These are phyloP conservation scores for Sthenelais limicola DNA, from an alignment of 2,888 invertebrate genomes.

Conservation along the genomic window DNA sequence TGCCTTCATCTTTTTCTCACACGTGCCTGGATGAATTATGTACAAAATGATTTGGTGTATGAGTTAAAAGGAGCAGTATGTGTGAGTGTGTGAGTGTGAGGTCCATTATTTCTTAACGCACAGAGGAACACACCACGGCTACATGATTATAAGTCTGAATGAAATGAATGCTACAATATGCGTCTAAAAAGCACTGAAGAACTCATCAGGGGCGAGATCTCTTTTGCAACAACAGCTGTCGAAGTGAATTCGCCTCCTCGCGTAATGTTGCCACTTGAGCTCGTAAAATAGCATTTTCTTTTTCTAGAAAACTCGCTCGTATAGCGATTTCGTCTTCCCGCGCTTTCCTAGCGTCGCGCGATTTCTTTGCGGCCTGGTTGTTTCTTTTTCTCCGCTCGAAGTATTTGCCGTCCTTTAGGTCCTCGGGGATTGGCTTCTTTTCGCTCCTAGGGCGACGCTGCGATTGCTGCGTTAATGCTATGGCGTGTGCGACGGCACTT, in stretches of 20 bases:
- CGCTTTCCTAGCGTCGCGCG: conserved; percentile 87
- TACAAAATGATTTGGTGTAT: too few relatives aligned
- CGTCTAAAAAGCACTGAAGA: not conserved
- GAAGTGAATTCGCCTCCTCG: conserved; percentile 83
- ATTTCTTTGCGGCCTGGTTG: conserved; percentile 93
- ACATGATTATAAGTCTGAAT: too few relatives aligned
- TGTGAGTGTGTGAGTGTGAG: too few relatives aligned
- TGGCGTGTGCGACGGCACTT: conserved; percentile 58
- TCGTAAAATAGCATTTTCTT: conserved; percentile 88
- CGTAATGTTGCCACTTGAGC: conserved; percentile 86
- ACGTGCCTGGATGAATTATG: too few relatives aligned
- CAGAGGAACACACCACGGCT: too few relatives aligned
- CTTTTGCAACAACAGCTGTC: conserved; percentile 78
- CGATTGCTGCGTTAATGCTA: conserved; percentile 58
- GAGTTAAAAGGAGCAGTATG: too few relatives aligned
- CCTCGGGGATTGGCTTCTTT: conserved; percentile 85
- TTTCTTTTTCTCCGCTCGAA: conserved; percentile 89
- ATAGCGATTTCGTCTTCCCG: conserved; percentile 91
- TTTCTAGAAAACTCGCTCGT: conserved; percentile 86
- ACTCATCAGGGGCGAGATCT: conserved; percentile 52
- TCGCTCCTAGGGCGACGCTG: conserved; percentile 66
- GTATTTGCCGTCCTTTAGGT: conserved; percentile 91
- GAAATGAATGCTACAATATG: too few relatives aligned
- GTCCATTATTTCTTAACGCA: too few relatives aligned
- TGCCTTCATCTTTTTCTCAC: too few relatives aligned